Percentiles rank a stretch among this genome's conserved stretches.
These are phyloP conservation scores for Tipula lateralis DNA, from an alignment of 2,888 invertebrate species.

Conservation along the genomic window DNA sequence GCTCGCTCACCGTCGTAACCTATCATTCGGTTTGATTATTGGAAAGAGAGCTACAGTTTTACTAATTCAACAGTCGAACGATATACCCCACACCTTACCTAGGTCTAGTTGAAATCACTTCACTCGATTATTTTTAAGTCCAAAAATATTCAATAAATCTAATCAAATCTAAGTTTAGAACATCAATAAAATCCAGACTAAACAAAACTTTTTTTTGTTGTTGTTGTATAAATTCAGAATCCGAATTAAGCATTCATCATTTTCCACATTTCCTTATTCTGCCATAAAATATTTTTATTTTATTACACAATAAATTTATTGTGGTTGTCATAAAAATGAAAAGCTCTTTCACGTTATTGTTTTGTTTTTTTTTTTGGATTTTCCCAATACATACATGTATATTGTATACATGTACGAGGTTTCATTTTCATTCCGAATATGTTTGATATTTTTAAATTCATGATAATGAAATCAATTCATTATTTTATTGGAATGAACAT, in stretches of 20 bases:
- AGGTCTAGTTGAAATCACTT: too few species aligned
- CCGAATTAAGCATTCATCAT: not conserved
- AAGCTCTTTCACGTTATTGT: not conserved
- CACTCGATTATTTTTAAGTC: too few species aligned
- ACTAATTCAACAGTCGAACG: too few species aligned
- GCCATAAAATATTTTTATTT: not conserved
- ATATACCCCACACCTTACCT: too few species aligned
- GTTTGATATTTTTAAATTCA: not conserved
- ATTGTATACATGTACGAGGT: too few species aligned
- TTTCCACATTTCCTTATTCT: not conserved
- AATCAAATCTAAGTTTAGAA: not conserved
- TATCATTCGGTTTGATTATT: too few species aligned
- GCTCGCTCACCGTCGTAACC: too few species aligned
- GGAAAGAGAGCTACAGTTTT: too few species aligned
- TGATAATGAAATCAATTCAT: not conserved
- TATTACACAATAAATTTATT: not conserved
- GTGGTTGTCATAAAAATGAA: not conserved
- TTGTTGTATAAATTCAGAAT: too few species aligned
- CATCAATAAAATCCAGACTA: not conserved
- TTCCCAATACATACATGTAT: not conserved
- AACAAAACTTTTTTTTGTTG: not conserved
- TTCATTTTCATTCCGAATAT: not conserved
- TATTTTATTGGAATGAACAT: not conserved
- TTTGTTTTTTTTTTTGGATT: not conserved
- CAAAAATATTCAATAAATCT: not conserved